Evolutionary conservation across 2,113 vertebrate genomes (phyloP).

Genomic region (Engystomops pustulosus): DNA sequence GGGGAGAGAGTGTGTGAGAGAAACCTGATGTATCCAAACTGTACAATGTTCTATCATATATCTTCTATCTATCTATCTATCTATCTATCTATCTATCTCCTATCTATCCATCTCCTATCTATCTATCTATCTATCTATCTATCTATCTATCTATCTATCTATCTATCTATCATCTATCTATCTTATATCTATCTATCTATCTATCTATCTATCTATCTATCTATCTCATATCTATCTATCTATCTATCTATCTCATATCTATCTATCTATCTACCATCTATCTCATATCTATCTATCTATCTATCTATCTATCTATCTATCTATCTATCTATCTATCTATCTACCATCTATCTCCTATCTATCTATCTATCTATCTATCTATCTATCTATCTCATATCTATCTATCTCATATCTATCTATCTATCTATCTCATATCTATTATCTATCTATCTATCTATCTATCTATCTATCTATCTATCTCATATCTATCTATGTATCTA

Average conservation of each 20-base stretch:
- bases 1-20: neutral
- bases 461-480: neutral
- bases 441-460: too few species aligned
- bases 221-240: constrained; percentile 9
- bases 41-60: too few species aligned
- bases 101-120: constrained; percentile 8
- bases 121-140: constrained; percentile 20
- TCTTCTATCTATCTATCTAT: neutral
- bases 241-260: constrained; percentile 8
- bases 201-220: neutral
- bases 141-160: constrained; percentile 30
- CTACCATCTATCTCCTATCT: neutral
- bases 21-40: neutral
- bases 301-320: constrained; percentile 13
- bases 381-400: too few species aligned
- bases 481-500: neutral
- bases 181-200: constrained; percentile 18
- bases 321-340: constrained; percentile 1
- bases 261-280: too few species aligned
- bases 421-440: too few species aligned
- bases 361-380: too few species aligned
- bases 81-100: constrained; percentile 5
- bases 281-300: neutral
- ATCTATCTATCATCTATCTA: neutral
- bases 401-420: too few species aligned